A percentile compares a stretch with the other conserved stretches of the same genome.
These are phyloP conservation scores for Pentalonia nigronervosa DNA, from an alignment of 1,140 invertebrate genomes.

Conservation along the genomic window DNA sequence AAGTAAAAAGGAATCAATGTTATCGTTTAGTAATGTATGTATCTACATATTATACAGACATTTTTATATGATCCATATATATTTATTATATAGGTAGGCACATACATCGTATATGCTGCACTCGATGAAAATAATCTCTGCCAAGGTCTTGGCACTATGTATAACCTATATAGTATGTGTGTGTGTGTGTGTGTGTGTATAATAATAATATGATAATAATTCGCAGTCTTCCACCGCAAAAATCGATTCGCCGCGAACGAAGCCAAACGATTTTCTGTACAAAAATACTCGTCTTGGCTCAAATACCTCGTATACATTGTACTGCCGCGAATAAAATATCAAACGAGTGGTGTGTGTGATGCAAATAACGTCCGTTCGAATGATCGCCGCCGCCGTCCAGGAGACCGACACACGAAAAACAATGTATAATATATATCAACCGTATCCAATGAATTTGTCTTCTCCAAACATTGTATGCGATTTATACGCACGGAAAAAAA, in stretches of 20 bases:
- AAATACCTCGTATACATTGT: neutral
- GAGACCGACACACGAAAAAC: neutral
- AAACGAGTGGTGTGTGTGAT: neutral
- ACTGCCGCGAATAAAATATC: neutral
- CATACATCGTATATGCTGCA: neutral
- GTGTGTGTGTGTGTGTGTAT: no score
- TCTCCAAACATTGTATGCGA: neutral
- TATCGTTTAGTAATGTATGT: neutral
- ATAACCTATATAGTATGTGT: neutral
- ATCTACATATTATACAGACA: neutral
- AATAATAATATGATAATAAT: conserved; percentile 11
- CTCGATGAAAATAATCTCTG: neutral
- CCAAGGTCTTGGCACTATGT: neutral
- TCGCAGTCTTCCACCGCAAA: neutral
- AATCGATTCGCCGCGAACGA: neutral
- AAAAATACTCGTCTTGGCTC: conserved; percentile 8
- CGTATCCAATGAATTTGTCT: neutral
- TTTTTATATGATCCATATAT: no score
- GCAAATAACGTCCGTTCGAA: neutral
- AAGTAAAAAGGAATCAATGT: neutral
- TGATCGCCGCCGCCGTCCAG: neutral
- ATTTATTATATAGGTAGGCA: no score
- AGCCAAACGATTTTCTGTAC: neutral
- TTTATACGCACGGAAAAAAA: neutral
- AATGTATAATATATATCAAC: neutral